Evolutionary conservation across 2,113 vertebrate genomes (phyloP).

Genomic region (Scortum barcoo): DNA sequence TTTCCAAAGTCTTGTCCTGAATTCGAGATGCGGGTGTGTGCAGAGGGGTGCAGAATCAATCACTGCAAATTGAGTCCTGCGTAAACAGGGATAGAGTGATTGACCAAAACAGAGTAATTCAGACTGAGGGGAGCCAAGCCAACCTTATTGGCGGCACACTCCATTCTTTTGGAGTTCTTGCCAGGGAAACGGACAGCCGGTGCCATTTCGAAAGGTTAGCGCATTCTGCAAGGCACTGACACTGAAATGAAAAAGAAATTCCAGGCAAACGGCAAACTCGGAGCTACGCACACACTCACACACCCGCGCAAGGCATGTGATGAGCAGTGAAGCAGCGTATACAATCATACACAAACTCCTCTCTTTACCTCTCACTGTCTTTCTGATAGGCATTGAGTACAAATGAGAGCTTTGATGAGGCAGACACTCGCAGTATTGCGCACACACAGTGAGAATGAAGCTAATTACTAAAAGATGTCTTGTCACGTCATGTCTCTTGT

Average conservation of each 20-base stretch:
- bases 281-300: slow-evolving; percentile 12
- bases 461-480: slow-evolving; percentile 45
- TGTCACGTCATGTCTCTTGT: background rate
- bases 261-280: slow-evolving; percentile 26
- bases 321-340: slow-evolving; percentile 4
- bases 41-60: slow-evolving; percentile 65
- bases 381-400: slow-evolving; percentile 17
- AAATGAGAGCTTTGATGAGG: slow-evolving; percentile 27
- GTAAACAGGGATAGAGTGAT: slow-evolving; percentile 66
- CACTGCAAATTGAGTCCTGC: slow-evolving; percentile 62
- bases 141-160: slow-evolving; percentile 64
- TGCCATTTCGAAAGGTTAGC: slow-evolving; percentile 82
- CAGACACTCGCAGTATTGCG: background rate
- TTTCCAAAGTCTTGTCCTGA: slow-evolving; percentile 70
- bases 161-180: slow-evolving; percentile 63
- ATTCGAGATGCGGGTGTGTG: slow-evolving; percentile 49
- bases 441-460: background rate
- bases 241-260: slow-evolving; percentile 50
- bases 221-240: slow-evolving; percentile 65
- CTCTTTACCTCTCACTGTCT: background rate
- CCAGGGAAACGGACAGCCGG: slow-evolving; percentile 74
- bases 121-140: slow-evolving; percentile 55
- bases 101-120: slow-evolving; percentile 68
- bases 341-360: no score
- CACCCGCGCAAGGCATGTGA: slow-evolving; percentile 15